phyloP scores from a whole-genome alignment of 2,888 invertebrate species.

The Philhelius pedissequus region DNA sequence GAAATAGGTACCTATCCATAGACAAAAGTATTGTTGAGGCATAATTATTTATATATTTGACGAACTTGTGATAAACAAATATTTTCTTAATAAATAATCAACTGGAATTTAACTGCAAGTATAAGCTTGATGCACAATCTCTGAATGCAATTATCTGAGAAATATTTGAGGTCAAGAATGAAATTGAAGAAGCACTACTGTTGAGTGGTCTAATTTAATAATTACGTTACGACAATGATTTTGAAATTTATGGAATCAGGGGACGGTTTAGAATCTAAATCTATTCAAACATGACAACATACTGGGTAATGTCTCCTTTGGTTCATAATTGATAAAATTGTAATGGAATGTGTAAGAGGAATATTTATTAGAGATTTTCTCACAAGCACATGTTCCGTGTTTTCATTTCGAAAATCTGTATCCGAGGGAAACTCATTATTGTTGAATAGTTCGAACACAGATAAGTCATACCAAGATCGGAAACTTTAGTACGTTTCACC shows the following conservation, averaged over 20 bases:
- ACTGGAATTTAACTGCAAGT: not conserved
- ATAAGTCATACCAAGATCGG: too few relatives aligned
- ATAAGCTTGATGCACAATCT: not conserved
- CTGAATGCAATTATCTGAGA: not conserved
- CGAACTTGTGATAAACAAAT: not conserved
- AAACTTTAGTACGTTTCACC: too few relatives aligned
- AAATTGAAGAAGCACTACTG: not conserved
- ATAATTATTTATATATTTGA: too few relatives aligned
- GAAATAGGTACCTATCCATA: too few relatives aligned
- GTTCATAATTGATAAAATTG: not conserved
- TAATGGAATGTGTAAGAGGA: not conserved
- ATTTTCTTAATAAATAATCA: not conserved
- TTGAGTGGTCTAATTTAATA: not conserved
- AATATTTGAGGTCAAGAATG: not conserved
- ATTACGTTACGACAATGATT: not conserved
- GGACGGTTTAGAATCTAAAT: too few relatives aligned
- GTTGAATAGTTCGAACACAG: too few relatives aligned
- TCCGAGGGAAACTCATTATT: too few relatives aligned
- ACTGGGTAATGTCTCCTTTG: not conserved
- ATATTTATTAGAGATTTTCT: not conserved
- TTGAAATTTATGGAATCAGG: not conserved
- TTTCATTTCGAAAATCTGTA: too few relatives aligned
- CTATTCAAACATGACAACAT: not conserved
- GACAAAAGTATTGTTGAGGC: too few relatives aligned
- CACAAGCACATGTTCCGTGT: not conserved